These are phyloP conservation scores for Drosophila suboccidentalis DNA, from an alignment of 2,888 invertebrate genomes.

Conservation along the genomic window DNA sequence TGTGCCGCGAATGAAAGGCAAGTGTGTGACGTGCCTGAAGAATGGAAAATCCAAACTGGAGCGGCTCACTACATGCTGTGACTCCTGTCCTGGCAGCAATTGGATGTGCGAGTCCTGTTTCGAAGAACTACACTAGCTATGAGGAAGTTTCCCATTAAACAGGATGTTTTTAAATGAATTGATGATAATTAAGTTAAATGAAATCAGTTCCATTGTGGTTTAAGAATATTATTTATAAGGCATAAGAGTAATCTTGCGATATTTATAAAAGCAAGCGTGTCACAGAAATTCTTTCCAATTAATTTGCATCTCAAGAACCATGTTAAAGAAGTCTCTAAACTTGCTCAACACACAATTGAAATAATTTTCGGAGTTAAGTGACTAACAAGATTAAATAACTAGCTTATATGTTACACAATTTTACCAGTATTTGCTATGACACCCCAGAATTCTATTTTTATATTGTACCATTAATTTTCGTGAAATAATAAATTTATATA, in stretches of 20 bases:
- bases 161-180: not conserved
- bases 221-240: not conserved
- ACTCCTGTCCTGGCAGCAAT: slow-evolving; percentile 83
- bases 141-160: not conserved
- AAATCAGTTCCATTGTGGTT: not conserved
- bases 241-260: too few species aligned
- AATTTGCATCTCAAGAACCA: not conserved
- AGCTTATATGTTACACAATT: not conserved
- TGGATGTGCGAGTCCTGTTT: slow-evolving; percentile 85
- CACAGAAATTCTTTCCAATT: not conserved
- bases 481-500: slow-evolving; percentile 7
- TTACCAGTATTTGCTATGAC: not conserved
- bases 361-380: too few species aligned
- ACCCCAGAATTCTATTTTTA: not conserved
- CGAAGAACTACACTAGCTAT: slow-evolving; percentile 48
- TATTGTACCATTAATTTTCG: not conserved
- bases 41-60: slow-evolving; percentile 53
- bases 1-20: slow-evolving; percentile 82
- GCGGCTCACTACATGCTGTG: slow-evolving; percentile 84
- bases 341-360: not conserved
- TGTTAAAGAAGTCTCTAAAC: not conserved
- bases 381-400: too few species aligned
- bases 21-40: slow-evolving; percentile 84
- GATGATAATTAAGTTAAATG: not conserved
- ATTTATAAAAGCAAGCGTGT: not conserved